Evolutionary conservation across 2,888 invertebrate species (phyloP), one percentile per base, ranked within the genome.

Genomic region (Ophioninae sp.): DNA sequence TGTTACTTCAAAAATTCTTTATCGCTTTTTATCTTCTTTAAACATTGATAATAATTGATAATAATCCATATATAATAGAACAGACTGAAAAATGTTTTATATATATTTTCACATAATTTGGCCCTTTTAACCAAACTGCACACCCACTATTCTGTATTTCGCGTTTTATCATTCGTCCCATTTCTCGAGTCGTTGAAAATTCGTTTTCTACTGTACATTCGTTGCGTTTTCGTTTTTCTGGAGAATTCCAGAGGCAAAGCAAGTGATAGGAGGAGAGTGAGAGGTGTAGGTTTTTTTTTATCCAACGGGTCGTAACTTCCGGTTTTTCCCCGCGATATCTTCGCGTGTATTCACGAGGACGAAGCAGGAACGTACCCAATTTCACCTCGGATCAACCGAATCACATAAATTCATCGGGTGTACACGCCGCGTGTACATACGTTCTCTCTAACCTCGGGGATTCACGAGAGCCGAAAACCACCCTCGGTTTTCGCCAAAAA

Each of bases 351-450:
- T 59, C 78, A 68, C 77, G 20, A 74, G 44, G 22, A 63, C 41
- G 63, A n/a, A 5, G 58, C 17, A 67, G 41, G 51, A 37, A 7
- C 44, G 63, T 9, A 78, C 64, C 69, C 78, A 82, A 78, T 69
- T 69, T 69, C 63, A 68, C n/a, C 73, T 68, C 69, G 82, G 82
- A 78, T 82, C 78, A 82, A 74, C 44, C 74, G 23, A 79, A 74
- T 82, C 82, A 71, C 78, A 82, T 82, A 82, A 82, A 82, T 79
- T 82, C 74, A 69, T 79, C 68, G 78, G 63, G 22, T 22, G 17
- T 68, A 77, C 20, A 67, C 44, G 22, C 17, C 67, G 44, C 68
- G 44, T 13, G 23, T 20, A 20, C 22, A 20, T 56, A 73, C 73
- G 61, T 41, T 41, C 51, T 41, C 20, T 63, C 22, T 37, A 74